Evolutionary conservation across 92 coral and sea anemone species (phyloP).

Genomic region (Scolanthus callimorphus): DNA sequence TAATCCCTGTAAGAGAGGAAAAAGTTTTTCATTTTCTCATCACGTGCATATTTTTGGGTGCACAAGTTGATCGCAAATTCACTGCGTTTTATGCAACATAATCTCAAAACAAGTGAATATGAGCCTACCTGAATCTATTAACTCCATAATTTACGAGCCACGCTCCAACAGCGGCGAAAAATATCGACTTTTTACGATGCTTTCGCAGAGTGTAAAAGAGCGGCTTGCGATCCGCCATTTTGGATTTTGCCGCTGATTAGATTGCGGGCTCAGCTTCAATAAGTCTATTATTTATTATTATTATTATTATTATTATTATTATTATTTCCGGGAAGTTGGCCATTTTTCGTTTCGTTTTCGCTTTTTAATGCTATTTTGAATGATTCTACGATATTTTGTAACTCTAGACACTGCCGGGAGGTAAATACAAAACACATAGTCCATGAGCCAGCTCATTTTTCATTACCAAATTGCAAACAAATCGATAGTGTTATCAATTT

Average conservation of each 20-base stretch:
- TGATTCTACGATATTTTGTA: too few relatives aligned
- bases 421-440: too few relatives aligned
- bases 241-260: constrained; percentile 18
- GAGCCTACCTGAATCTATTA: constrained; percentile 87
- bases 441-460: too few relatives aligned
- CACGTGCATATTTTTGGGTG: neutral
- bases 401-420: too few relatives aligned
- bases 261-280: constrained; percentile 9
- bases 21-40: neutral
- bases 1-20: constrained; percentile 62
- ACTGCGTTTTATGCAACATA: neutral
- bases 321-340: too few relatives aligned
- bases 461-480: too few relatives aligned
- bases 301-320: too few relatives aligned
- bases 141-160: constrained; percentile 83
- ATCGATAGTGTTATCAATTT: too few relatives aligned
- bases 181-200: constrained; percentile 86
- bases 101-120: neutral
- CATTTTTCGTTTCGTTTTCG: too few relatives aligned
- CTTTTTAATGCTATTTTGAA: too few relatives aligned
- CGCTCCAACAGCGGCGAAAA: constrained; percentile 64
- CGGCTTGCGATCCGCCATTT: constrained; percentile 89
- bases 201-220: constrained; percentile 85
- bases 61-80: neutral
- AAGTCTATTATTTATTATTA: too few relatives aligned